Base-by-base conservation (phyloP, 1,140 invertebrate species). In the Orchestia grillus region DNA sequence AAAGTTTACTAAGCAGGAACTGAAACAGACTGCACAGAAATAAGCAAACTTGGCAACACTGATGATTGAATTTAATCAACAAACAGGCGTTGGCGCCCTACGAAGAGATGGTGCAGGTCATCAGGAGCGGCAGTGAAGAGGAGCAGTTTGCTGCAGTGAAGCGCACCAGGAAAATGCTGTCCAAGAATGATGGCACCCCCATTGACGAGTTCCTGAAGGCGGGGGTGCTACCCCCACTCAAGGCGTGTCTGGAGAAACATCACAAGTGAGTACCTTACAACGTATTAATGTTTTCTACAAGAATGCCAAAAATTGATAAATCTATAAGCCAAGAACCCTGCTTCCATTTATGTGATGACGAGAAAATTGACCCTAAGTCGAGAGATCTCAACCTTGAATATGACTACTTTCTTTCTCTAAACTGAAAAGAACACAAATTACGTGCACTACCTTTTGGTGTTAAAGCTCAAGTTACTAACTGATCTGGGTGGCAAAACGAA, bases 141-240 rank as follows among this genome's bases (percentile, higher is more conserved):
- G 88, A 90, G 15, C 95, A 96, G 41, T 96, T 96, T 1, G 77
- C 44, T 23, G 95, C 62, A 28, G 96, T 96, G 3, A 53, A 95
- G 40, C 95, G 96, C 53, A 98, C 98, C 90, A 98, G 99, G 88
- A 99, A 99, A 97, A 98, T 99, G 97, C 97, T 99, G 0, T 99
- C 99, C 42, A 98, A 98, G 23, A 99, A 99, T 97, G 98, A 98
- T 96, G 99, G 99, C 97, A 99, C 99, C 23, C 99, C 99, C 0
- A 99, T 99, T 97, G 98, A 99, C 97, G 97, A 98, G 23, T 98
- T 99, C 98, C 99, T 99, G 94, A 97, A 98, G 8, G 98, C 98
- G 97, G 99, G 99, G 53, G 98, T 99, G 96, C 98, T 99, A 36
- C 99, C 99, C 4, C 96, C 96, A 0, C 96, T 96, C 57, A 95